Base-by-base conservation (phyloP, 2,113 vertebrate genomes). In the Saccopteryx bilineata region DNA sequence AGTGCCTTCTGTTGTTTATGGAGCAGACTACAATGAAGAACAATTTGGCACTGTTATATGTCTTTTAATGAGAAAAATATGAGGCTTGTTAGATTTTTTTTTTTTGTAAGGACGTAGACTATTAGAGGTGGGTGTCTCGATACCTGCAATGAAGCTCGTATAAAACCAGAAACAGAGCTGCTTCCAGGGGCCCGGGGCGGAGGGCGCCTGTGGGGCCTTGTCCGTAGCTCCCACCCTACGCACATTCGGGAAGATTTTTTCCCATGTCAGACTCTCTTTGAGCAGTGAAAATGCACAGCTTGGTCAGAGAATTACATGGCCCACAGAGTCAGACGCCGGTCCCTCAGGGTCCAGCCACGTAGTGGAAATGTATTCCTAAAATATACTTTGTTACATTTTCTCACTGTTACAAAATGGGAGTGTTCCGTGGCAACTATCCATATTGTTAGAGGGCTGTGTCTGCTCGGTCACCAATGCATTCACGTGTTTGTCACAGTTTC, bases 1-100 rank as follows among this genome's bases (percentile, higher is more conserved):
- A 97, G 69, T 75, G 85, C 95, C 97, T 97, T 92, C 97, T 96
- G 97, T 96, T 96, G 96, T 97, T 96, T 96, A 92, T 95, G 91
- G 97, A 88, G 95, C 90, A 87, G 71, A 66, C 61, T 52, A 95
- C 81, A 95, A 94, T 91, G 95, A 88, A 79, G 92, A 94, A 95
- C 63, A 83, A 76, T 58, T 96, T 94, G 96, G 90, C 90, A 93
- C 31, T 5, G 3, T 56, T 85, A 0, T 75, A 56, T 95, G 94
- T 90, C 95, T 92, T 81, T 76, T 93, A 95, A 92, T 96, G 95
- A 94, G 92, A 95, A 96, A 96, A 92, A 92, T 78, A 72, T 15
- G 87, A 95, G 81, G 17, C 76, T 92, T 1, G 60, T 75, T 83
- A 82, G 87, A 68, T 82, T 93, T 95, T 71, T 94, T 75, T n/a